Conservation (phyloP, 2,113 vertebrate species). For the Hystrix brachyura region DNA sequence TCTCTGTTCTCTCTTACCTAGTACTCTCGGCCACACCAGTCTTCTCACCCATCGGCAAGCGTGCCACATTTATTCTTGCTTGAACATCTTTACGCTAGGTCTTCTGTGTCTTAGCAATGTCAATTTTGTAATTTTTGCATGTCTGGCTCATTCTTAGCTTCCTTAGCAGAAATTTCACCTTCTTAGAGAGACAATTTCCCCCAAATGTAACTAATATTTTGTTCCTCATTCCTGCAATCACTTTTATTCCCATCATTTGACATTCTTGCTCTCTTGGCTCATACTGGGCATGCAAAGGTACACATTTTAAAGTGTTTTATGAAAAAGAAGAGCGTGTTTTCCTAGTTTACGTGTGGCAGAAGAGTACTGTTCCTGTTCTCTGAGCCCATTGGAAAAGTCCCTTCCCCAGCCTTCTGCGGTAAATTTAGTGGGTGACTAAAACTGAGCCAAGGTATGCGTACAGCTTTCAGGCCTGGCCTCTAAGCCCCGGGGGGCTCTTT, state of each 20-base stretch:
- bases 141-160: not conserved
- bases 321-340: not conserved
- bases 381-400: not conserved
- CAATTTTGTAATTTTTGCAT: not conserved
- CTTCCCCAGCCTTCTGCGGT: not conserved
- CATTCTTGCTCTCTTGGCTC: not conserved
- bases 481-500: not conserved
- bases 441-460: not conserved
- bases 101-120: not conserved
- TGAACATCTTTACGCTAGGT: not conserved
- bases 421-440: not conserved
- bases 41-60: not conserved
- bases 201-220: not conserved
- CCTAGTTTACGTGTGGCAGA: not conserved
- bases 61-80: not conserved
- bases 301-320: conserved; percentile 6
- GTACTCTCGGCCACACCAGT: too few relatives aligned
- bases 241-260: not conserved
- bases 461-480: not conserved
- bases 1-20: not conserved
- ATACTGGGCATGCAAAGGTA: not conserved
- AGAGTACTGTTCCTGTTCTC: not conserved
- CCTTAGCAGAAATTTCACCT: not conserved
- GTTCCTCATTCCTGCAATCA: not conserved
- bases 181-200: not conserved